Conservation (phyloP, 2,113 vertebrate genomes). For the Psophia crepitans region DNA sequence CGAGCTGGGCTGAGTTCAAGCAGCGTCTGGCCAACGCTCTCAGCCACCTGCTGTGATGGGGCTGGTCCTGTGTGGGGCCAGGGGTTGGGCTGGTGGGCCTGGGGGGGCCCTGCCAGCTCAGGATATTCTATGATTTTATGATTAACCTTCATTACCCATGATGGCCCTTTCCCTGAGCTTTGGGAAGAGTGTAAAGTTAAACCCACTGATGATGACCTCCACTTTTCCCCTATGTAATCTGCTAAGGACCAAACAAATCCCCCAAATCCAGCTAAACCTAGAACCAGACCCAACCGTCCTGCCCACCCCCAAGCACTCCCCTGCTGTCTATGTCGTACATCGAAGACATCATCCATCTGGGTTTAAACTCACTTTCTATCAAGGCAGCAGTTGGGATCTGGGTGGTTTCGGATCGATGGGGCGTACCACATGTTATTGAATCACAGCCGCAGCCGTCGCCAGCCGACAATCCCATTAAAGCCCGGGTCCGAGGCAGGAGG, state of each 20-base stretch:
- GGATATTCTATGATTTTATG: no score
- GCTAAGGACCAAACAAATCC: not conserved
- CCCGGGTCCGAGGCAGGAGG: not conserved
- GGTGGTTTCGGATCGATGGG: not conserved
- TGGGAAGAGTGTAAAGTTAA: not conserved
- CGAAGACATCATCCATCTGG: not conserved
- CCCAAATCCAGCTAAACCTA: not conserved
- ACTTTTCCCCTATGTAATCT: not conserved
- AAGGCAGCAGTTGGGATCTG: not conserved
- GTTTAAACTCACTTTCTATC: not conserved
- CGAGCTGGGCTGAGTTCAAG: no score
- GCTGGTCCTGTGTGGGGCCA: no score
- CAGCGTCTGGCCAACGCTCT: no score
- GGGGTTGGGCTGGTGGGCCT: no score
- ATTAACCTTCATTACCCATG: not conserved
- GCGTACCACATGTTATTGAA: not conserved
- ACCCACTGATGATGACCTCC: not conserved
- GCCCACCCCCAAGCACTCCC: not conserved
- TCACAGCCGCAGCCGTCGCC: not conserved
- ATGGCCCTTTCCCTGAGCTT: not conserved
- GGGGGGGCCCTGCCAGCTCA: no score
- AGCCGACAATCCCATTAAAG: slow-evolving; percentile 18
- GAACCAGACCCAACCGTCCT: not conserved
- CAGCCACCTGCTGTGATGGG: no score
- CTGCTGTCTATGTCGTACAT: not conserved